Evolutionary conservation across 2,888 invertebrate genomes (phyloP).

Genomic region (Drosophila limbata): DNA sequence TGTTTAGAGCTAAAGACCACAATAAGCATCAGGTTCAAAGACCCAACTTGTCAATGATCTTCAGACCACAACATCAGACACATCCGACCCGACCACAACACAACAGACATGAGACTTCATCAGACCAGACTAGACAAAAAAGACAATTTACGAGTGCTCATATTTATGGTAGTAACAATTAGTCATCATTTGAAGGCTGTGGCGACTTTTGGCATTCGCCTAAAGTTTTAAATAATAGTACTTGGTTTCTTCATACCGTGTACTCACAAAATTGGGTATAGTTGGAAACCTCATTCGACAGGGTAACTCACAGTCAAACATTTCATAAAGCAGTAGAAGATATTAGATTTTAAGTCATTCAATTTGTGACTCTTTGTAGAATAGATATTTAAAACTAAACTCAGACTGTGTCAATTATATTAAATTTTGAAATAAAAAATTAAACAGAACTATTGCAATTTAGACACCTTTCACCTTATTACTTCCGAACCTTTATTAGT

Average conservation of each 20-base stretch:
- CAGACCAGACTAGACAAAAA: slow-evolving; percentile 14
- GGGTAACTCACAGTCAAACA: too few species aligned
- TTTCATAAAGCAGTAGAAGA: too few species aligned
- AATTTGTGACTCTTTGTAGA: too few species aligned
- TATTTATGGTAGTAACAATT: slow-evolving; percentile 29
- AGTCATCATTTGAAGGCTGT: slow-evolving; percentile 33
- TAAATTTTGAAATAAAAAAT: too few species aligned
- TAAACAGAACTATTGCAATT: too few species aligned
- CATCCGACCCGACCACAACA: slow-evolving; percentile 8
- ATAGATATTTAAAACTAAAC: too few species aligned
- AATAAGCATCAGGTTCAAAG: slow-evolving; percentile 29
- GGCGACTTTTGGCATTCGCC: not conserved
- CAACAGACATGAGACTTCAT: slow-evolving; percentile 17
- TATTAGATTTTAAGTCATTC: too few species aligned
- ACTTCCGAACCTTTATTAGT: too few species aligned
- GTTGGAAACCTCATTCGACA: too few species aligned
- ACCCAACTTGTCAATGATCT: slow-evolving; percentile 38
- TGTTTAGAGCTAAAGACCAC: slow-evolving; percentile 5
- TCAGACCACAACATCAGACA: slow-evolving; percentile 14
- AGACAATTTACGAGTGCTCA: slow-evolving; percentile 11
- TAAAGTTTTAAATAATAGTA: not conserved
- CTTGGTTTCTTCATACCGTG: slow-evolving; percentile 2
- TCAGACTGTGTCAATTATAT: too few species aligned
- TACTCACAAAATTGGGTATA: not conserved
- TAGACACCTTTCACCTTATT: too few species aligned